Conservation (phyloP, 2,797 vertebrate species). For the Vipera latastei region DNA sequence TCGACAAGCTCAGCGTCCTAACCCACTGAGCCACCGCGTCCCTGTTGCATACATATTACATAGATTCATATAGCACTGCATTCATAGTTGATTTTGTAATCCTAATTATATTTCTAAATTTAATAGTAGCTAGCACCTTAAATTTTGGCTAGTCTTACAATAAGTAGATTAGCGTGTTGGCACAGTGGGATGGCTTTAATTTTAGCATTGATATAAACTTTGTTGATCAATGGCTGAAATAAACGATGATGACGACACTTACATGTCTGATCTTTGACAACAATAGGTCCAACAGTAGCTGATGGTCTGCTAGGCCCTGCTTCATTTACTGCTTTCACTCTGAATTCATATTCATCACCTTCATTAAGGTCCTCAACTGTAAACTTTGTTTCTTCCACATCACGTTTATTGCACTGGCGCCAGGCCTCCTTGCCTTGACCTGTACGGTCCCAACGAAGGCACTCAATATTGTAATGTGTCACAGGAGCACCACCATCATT, state of each 20-base stretch:
- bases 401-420: conserved; percentile 92
- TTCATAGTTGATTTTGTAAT: neutral
- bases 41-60: neutral
- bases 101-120: neutral
- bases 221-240: neutral
- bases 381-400: conserved; percentile 89
- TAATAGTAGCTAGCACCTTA: neutral
- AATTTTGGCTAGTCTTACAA: neutral
- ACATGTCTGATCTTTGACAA: conserved; percentile 94
- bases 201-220: neutral
- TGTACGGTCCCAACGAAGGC: conserved; percentile 89
- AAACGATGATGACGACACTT: conserved; percentile 51
- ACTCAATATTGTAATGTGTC: conserved; percentile 93
- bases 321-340: conserved; percentile 90
- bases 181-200: neutral
- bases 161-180: neutral
- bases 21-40: too few species aligned
- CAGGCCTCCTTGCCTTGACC: conserved; percentile 89
- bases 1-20: too few species aligned
- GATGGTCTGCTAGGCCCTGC: conserved; percentile 92
- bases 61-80: neutral
- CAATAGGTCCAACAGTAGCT: conserved; percentile 85
- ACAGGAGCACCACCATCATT: conserved; percentile 94
- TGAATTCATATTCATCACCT: conserved; percentile 95
- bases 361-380: conserved; percentile 91